A percentile compares a stretch with the other conserved stretches of the same genome.
Evolutionary conservation across 2,888 invertebrate genomes (phyloP).

Genomic region (Abrostola triplasia): DNA sequence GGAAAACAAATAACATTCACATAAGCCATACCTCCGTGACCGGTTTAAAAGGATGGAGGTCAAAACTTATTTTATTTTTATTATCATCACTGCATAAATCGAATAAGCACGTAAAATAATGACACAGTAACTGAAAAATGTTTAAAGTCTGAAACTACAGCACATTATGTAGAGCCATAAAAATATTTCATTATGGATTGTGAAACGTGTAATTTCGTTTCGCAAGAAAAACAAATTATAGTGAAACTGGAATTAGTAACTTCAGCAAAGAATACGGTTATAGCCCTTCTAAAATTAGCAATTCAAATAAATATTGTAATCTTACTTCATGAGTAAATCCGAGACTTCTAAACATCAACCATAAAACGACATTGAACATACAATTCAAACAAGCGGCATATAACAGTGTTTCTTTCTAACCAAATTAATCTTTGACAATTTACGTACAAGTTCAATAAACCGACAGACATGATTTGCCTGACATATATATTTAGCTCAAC

Average conservation of each 20-base stretch:
- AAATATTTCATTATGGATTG: constrained; percentile 23
- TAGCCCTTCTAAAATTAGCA: neutral
- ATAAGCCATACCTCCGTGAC: constrained; percentile 18
- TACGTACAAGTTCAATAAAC: constrained; percentile 49
- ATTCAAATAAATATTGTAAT: neutral
- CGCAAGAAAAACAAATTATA: constrained; percentile 3
- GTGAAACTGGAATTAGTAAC: neutral
- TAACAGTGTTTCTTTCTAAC: constrained; percentile 1
- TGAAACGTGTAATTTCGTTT: constrained; percentile 13
- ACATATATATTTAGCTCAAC: constrained; percentile 57
- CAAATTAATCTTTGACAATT: constrained; percentile 4
- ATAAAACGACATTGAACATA: neutral
- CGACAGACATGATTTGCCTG: constrained; percentile 46
- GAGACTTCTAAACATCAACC: neutral
- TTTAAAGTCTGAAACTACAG: constrained; percentile 32
- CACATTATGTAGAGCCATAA: constrained; percentile 21
- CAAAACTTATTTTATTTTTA: constrained; percentile 34
- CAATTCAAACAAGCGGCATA: neutral
- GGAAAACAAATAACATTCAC: constrained; percentile 50
- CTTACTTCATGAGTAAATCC: neutral
- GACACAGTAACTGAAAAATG: constrained; percentile 36
- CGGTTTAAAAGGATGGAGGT: constrained; percentile 47
- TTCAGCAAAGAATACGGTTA: constrained; percentile 4
- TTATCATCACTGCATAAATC: constrained; percentile 20
- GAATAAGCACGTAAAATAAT: constrained; percentile 29